phyloP scores from a whole-genome alignment of 2,888 invertebrate species.

The Leistus spinibarbis region DNA sequence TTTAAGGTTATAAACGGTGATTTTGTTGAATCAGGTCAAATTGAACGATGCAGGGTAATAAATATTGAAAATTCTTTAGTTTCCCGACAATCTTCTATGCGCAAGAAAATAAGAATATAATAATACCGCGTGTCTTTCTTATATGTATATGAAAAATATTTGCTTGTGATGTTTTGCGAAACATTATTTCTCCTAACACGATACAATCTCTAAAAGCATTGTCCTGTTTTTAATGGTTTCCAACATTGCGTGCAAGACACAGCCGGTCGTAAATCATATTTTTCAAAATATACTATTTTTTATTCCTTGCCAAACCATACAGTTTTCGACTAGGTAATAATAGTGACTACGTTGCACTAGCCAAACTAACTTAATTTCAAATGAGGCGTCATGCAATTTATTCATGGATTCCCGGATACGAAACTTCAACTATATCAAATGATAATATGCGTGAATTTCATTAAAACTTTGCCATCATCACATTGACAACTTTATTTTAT shows the following conservation, averaged over 20 bases:
- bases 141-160: neutral
- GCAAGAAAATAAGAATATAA: neutral
- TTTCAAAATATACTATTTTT: neutral
- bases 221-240: neutral
- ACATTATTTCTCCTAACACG: neutral
- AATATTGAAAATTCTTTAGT: neutral
- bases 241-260: neutral
- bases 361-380: neutral
- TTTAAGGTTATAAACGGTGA: neutral
- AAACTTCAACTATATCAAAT: neutral
- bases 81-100: neutral
- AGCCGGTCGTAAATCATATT: neutral
- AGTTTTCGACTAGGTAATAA: neutral
- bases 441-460: slow-evolving; percentile 24
- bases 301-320: neutral
- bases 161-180: neutral
- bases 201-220: slow-evolving; percentile 6
- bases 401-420: neutral
- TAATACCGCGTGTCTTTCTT: neutral
- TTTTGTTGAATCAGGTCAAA: neutral
- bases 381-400: neutral
- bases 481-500: neutral
- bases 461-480: slow-evolving; percentile 27
- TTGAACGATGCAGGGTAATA: neutral
- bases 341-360: neutral